Evolutionary conservation across 2,113 vertebrate genomes (phyloP), one percentile per base, ranked within the genome.

Genomic region (Oreocharis arfaki): DNA sequence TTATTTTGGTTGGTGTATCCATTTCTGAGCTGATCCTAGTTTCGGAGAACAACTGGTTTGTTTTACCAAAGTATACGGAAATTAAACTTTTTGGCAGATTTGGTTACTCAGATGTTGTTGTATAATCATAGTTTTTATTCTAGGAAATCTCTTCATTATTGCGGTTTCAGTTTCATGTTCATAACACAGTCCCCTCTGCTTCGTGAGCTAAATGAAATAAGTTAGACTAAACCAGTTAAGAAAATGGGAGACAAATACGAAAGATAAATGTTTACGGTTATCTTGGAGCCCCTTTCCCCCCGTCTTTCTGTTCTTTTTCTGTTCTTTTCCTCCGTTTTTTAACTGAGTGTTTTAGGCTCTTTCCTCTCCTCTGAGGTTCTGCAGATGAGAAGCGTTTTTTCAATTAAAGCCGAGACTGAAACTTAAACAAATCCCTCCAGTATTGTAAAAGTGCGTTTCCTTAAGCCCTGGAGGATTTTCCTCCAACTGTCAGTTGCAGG

Each of bases 71-170:
- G 92, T 41, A 57, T 93, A 96, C 73, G 95, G 96, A 96, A 97
- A 96, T 97, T 96, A 97, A 97, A 97, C 95, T 85, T 35, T 97
- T 90, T 89, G 88, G 93, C 96, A 97, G 97, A 95, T 97, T 97
- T 96, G 95, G 95, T 97, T 97, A 96, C 96, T 98, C 96, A 79
- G 84, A 97, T 97, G 95, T 96, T 95, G 96, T 95, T 97, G 95
- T 98, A 93, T 95, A 97, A 97, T 98, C 94, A 84, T 95, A 86
- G 47, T 95, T 97, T 97, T 98, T 92, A 96, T 97, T 98, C 97
- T 97, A 96, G 97, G 97, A 97, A 98, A 97, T 98, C 96, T 96
- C 93, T 97, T 97, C 97, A 92, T 97, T 97, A 97, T 96, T 98
- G 97, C 73, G 96, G 97, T 97, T 98, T 97, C 95, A 91, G 89